phyloP scores from a whole-genome alignment of 2,113 vertebrate species.

The human region GRCh38 chrX:118514501-118515000 shows the following conservation, averaged over 20 bases:
- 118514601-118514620: not conserved
- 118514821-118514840: not conserved
- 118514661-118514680: not conserved
- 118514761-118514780: not conserved
- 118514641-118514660: not conserved
- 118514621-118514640: not conserved
- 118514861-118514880: not conserved
- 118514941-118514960: not conserved
- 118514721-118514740: not conserved
- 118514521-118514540: not conserved
- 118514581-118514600: not conserved
- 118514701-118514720: not conserved
- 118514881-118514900: not conserved
- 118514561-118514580: not conserved
- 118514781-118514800: not conserved
- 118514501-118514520: not conserved
- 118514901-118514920: not conserved
- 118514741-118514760: not conserved
- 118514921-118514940: not conserved
- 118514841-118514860: not conserved
- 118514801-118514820: not conserved
- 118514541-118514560: not conserved
- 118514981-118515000: not conserved
- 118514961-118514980: not conserved
- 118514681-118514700: not conserved